A percentile compares a stretch with the other conserved stretches of the same genome.
phyloP scores from a whole-genome alignment of 2,797 vertebrate genomes.

The Alcedo quadribrachys region DNA sequence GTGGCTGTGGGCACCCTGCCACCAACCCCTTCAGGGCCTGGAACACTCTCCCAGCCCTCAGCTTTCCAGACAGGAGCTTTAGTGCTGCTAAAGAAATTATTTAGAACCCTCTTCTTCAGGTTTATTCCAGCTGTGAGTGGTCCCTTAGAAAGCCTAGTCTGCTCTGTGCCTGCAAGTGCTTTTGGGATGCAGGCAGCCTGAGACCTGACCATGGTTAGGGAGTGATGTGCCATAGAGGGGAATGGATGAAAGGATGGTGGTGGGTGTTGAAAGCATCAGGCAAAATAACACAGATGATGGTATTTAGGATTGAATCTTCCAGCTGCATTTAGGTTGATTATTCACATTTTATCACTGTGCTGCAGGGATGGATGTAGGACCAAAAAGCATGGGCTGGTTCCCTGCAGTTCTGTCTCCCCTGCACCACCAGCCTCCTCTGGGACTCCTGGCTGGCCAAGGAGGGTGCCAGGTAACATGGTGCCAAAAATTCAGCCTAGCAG shows the following conservation, averaged over 20 bases:
- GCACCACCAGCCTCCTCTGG: not conserved
- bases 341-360: rapidly evolving
- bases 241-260: not conserved
- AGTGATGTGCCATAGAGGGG: not conserved
- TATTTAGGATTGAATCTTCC: not conserved
- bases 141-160: not conserved
- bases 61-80: not conserved
- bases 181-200: not conserved
- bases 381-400: rapidly evolving
- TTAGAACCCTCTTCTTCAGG: not conserved
- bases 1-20: rapidly evolving
- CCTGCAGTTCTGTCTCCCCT: not conserved
- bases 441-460: rapidly evolving
- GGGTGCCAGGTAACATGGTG: not conserved
- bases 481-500: not conserved
- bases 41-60: not conserved
- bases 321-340: not conserved
- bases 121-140: not conserved
- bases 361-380: rapidly evolving
- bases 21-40: not conserved
- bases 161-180: not conserved
- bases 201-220: not conserved
- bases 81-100: not conserved
- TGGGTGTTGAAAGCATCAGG: not conserved
- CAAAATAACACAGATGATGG: not conserved